Base-by-base conservation (phyloP, 2,888 invertebrate species). In the Fabriciana adippe region DNA sequence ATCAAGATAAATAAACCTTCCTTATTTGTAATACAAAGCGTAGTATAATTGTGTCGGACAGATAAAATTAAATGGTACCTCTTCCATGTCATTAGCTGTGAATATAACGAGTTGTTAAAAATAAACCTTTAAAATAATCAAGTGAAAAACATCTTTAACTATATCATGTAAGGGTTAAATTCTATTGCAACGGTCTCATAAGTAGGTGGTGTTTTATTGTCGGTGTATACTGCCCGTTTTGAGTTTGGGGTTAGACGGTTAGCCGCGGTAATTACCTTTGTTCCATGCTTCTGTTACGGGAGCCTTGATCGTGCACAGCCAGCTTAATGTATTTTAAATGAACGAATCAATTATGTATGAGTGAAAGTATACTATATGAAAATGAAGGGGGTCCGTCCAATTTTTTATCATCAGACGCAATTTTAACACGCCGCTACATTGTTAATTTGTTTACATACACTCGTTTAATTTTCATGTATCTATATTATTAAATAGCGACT, bases 311-410 rank as follows among this genome's bases (percentile, higher is more conserved):
- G 80, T 81, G 79, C 77, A 76, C 78, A 69, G 78, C 75, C 73
- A 76, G 73, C 79, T 81, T 87, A 87, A 87, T 89, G 85, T 87
- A 87, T 87, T 86, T 88, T 88, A 85, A 86, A 89, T 85, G 82
- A 84, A 84, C 76, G 76, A 80, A 84, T 87, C 81, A 84, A 85
- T 86, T 86, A 87, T 87, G 79, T 79, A 86, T 76, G 75, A 59
- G 67, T 65, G 71, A 78, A 73, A 72, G 74, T 77, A 77, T 81
- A 79, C 16, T 76, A 53, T 60, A 80, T 80, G 81, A 61, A 83
- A 85, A 82, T 81, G 79, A 82, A 84, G 83, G 77, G 76, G 81
- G 75, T 75, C 75, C 73, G 73, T 70, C 84, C 78, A 82, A 82
- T 80, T 73, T 80, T 86, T 81, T 76, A 84, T 81, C 74, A 76